Percentiles rank a stretch among this genome's conserved stretches.
phyloP scores from a whole-genome alignment of 1,140 invertebrate genomes.

The Pinna nobilis region DNA sequence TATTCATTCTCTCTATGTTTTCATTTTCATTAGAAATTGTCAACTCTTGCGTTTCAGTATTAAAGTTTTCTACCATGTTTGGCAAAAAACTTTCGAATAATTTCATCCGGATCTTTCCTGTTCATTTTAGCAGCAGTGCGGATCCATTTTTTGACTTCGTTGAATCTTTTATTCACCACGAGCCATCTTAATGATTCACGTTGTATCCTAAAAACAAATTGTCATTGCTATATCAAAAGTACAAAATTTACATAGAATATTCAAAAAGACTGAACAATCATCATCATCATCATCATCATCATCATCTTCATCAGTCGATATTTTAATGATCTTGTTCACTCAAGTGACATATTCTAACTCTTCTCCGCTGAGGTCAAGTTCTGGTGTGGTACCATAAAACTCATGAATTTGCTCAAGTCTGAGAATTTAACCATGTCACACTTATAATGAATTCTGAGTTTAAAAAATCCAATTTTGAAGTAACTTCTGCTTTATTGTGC shows the following conservation, averaged over 20 bases:
- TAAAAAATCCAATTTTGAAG: too few relatives aligned
- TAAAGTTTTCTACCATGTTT: neutral
- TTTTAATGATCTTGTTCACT: too few relatives aligned
- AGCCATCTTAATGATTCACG: constrained; percentile 3
- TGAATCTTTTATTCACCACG: neutral
- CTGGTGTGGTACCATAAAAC: too few relatives aligned
- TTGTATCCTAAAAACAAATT: neutral
- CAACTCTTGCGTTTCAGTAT: neutral
- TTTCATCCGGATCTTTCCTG: neutral
- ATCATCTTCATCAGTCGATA: too few relatives aligned
- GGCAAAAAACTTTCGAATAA: neutral
- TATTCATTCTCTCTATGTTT: neutral
- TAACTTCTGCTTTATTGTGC: too few relatives aligned
- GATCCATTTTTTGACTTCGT: neutral
- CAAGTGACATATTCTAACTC: too few relatives aligned
- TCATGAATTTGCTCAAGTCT: too few relatives aligned
- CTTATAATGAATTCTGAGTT: too few relatives aligned
- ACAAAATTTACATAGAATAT: neutral
- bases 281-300: too few relatives aligned
- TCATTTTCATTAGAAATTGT: neutral
- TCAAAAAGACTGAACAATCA: neutral
- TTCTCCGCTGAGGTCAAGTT: too few relatives aligned
- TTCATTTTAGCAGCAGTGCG: neutral
- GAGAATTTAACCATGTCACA: too few relatives aligned
- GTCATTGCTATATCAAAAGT: neutral